Conservation (phyloP, 2,797 vertebrate genomes). For the Manis pentadactyla region DNA sequence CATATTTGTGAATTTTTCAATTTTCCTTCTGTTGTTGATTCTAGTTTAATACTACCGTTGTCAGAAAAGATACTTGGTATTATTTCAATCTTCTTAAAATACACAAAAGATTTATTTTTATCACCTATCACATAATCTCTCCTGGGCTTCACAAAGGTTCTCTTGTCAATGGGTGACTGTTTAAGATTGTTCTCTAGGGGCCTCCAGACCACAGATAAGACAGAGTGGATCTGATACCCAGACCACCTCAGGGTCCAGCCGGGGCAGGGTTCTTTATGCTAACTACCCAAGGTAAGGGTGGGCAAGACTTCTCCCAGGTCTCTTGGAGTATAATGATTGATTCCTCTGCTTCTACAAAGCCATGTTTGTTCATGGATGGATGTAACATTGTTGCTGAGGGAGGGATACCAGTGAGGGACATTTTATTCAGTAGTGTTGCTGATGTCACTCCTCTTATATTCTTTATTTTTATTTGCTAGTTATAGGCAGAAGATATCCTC, state of each 20-base stretch:
- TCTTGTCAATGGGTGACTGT: neutral
- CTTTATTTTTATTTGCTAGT: neutral
- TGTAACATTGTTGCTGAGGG: neutral
- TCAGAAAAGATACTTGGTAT: neutral
- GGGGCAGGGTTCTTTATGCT: neutral
- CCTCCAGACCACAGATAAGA: neutral
- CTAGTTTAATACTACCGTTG: neutral
- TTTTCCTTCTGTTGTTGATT: neutral
- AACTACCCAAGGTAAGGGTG: neutral
- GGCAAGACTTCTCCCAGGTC: neutral
- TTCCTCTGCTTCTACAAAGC: neutral
- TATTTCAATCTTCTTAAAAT: neutral
- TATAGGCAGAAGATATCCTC: neutral
- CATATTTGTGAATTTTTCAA: neutral
- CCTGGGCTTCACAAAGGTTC: neutral
- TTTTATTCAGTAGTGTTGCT: neutral
- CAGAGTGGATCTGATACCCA: too few species aligned
- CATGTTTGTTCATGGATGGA: neutral
- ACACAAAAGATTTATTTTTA: neutral
- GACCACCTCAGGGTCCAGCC: neutral
- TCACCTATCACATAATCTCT: neutral
- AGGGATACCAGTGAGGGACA: neutral
- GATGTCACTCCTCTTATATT: neutral
- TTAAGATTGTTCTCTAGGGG: neutral
- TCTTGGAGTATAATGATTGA: neutral